A percentile compares a stretch with the other conserved stretches of the same genome.
phyloP scores from a whole-genome alignment of 2,113 vertebrate species.

The Propithecus coquereli region DNA sequence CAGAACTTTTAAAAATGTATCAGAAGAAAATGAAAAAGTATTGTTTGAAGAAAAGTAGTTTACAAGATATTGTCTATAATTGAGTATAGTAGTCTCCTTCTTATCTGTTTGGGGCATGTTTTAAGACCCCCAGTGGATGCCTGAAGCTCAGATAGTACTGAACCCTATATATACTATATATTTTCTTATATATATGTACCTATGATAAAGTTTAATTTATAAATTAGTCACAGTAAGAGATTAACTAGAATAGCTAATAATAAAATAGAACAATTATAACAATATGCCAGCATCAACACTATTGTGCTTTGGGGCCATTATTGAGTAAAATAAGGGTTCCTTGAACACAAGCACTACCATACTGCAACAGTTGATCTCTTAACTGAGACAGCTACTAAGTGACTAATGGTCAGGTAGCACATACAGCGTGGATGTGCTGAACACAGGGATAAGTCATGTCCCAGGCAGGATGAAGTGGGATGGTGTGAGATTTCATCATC shows the following conservation, averaged over 20 bases:
- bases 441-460: neutral
- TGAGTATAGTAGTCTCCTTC: neutral
- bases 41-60: neutral
- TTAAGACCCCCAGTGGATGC: neutral
- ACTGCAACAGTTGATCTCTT: neutral
- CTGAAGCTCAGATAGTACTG: neutral
- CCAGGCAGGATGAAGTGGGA: neutral
- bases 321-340: neutral
- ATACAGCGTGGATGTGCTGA: neutral
- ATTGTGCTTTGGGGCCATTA: neutral
- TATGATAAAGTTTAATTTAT: neutral
- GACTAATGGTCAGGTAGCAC: neutral
- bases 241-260: neutral
- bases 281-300: neutral
- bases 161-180: neutral
- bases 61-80: neutral
- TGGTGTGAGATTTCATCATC: neutral
- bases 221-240: neutral
- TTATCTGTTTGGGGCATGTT: neutral
- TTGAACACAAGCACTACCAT: neutral
- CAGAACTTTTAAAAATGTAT: neutral
- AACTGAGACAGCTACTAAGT: neutral
- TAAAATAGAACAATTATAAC: neutral
- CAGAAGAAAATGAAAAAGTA: neutral
- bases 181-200: neutral